Base-by-base conservation (phyloP, 30 jellyfish, hydroid and myxozoan species). In the Aurelia sp. region DNA sequence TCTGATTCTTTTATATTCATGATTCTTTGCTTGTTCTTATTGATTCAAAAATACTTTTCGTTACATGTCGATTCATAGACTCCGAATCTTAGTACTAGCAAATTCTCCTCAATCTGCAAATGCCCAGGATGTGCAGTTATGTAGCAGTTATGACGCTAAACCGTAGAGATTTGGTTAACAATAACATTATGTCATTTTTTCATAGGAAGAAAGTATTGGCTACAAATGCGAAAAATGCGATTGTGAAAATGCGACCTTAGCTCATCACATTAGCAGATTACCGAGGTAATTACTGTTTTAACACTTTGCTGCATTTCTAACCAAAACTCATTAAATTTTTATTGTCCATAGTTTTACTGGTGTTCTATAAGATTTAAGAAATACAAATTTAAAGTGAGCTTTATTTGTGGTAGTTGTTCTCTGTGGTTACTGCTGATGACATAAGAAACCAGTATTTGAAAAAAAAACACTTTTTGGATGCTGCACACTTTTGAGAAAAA, bases 181-280 rank as follows among this genome's bases (percentile, higher is more conserved):
- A 7, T 69, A 35, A 15, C 20, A 47, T 48, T n/a, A 12, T 40
- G 17, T 68, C 30, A 53, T 30, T 77, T 51, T 52, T 17, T 59
- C 68, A 2, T 44, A 86, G 96, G 93, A 92, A 53, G 98, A 92
- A 74, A 52, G 1, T 3, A 80, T 92, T 55, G 90, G 80, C 30
- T 92, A 92, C 81, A 92, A 59, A 35, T 92, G 98, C 52, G 97
- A 92, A 38, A 63, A 87, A 67, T 92, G 98, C 38, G 88, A 58
- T 15, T 22, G 67, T 48, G 81, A 57, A 19, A 68, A 66, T 35
- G 92, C 98, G 31, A 53, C 19, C 22, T 69, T 92, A 27, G 51
- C 95, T 8, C 98, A 92, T 55, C 95, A 81, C 41, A 79, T 92
- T 18, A 67, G 88, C 78, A 87, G 74, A 72, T 81, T 92, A 18